Conservation (phyloP, 30 jellyfish, hydroid and myxozoan genomes). For the Sanderia malayensis region DNA sequence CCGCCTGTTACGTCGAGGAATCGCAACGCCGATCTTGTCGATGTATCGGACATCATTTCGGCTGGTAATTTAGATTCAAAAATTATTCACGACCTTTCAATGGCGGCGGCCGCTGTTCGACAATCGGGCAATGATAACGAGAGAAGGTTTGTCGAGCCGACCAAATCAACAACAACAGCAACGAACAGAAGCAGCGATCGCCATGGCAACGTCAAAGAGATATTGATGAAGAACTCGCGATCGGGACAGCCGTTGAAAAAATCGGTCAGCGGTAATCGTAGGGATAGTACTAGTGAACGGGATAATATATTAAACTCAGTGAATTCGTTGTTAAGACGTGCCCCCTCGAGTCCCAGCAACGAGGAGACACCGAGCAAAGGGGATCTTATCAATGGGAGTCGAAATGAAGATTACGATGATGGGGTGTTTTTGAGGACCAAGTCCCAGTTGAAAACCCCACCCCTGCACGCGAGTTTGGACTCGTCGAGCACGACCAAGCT, state of each 20-base stretch:
- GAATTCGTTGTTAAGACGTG: conserved; percentile 17
- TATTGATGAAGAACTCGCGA: conserved; percentile 33
- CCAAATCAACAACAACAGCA: no score
- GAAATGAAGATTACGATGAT: not conserved
- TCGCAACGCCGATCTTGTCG: conserved; percentile 51
- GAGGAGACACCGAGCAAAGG: conserved; percentile 53
- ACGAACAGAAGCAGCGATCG: no score
- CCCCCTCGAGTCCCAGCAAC: conserved; percentile 9
- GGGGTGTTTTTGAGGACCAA: not conserved
- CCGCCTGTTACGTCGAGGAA: conserved; percentile 66
- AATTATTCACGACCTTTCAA: conserved; percentile 31
- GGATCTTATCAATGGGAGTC: not conserved
- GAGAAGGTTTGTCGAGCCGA: no score
- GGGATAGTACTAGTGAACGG: conserved; percentile 31
- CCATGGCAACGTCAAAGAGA: conserved; percentile 6
- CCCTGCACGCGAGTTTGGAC: conserved; percentile 29
- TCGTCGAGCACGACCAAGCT: conserved; percentile 33
- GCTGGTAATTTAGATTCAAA: conserved; percentile 41
- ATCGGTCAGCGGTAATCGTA: conserved; percentile 17
- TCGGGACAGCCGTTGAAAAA: conserved; percentile 17
- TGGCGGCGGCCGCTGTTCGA: not conserved
- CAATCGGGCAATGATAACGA: conserved; percentile 17
- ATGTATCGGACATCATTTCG: conserved; percentile 42
- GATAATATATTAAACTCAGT: not conserved
- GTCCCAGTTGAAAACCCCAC: not conserved